Percentiles rank a stretch among this genome's conserved stretches.
Evolutionary conservation across 1,140 invertebrate genomes (phyloP).

Genomic region (Brachionus koreanus): DNA sequence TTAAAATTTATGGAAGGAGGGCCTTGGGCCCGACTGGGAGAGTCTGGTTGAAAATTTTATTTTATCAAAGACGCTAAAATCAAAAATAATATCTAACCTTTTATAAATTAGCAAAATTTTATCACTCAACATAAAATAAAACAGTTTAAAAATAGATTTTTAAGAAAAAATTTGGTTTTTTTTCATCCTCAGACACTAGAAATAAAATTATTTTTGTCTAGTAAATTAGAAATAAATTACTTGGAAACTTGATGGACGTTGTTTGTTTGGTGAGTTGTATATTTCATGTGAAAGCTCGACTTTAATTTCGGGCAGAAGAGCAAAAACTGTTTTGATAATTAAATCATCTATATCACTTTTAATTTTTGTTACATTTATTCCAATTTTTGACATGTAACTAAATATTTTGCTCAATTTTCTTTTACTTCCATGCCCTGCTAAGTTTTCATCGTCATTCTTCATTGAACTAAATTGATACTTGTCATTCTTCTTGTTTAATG

Average conservation of each 20-base stretch:
- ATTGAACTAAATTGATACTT: constrained; percentile 56
- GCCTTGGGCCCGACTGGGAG: too few relatives aligned
- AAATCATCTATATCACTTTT: constrained; percentile 57
- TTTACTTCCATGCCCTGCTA: constrained; percentile 57
- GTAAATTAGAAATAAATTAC: too few relatives aligned
- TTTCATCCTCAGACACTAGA: too few relatives aligned
- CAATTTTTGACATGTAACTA: constrained; percentile 53
- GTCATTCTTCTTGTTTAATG: constrained; percentile 60
- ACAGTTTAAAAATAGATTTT: too few relatives aligned
- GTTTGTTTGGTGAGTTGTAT: neutral
- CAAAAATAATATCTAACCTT: too few relatives aligned
- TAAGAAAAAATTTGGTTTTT: too few relatives aligned
- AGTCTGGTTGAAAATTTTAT: too few relatives aligned
- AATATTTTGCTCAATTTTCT: constrained; percentile 59
- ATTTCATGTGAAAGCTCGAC: constrained; percentile 49
- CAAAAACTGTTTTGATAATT: constrained; percentile 61
- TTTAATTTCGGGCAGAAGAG: constrained; percentile 60
- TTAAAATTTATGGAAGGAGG: too few relatives aligned
- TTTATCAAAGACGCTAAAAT: too few relatives aligned
- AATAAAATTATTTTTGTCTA: too few relatives aligned
- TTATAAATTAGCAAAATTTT: too few relatives aligned
- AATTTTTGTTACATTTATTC: constrained; percentile 48
- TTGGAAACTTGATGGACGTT: neutral
- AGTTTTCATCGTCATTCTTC: constrained; percentile 47
- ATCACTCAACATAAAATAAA: too few relatives aligned